These are phyloP conservation scores for Drosophila lutescens DNA, from an alignment of 2,888 invertebrate genomes.

Conservation along the genomic window DNA sequence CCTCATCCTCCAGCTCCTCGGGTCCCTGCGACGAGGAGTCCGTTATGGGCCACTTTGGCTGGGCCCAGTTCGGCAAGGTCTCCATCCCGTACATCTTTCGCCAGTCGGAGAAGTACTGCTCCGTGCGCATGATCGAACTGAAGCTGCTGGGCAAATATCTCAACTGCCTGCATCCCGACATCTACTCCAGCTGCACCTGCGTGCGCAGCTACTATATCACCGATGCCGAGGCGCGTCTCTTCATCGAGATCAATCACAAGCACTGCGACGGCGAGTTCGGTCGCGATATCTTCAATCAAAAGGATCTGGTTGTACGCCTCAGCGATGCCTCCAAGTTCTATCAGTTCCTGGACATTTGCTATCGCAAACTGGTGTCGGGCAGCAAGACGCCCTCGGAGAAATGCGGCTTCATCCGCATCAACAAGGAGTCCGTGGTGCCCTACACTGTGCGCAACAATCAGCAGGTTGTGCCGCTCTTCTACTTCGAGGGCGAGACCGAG, in stretches of 20 bases:
- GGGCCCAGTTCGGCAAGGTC: slow-evolving; percentile 93
- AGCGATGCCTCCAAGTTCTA: slow-evolving; percentile 96
- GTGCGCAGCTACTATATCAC: slow-evolving; percentile 97
- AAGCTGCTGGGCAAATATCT: slow-evolving; percentile 95
- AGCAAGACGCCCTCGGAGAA: slow-evolving; percentile 90
- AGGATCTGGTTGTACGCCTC: slow-evolving; percentile 95
- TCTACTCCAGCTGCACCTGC: slow-evolving; percentile 95
- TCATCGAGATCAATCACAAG: slow-evolving; percentile 96
- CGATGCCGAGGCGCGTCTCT: slow-evolving; percentile 93
- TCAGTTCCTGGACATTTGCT: slow-evolving; percentile 95
- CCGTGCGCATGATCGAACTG: slow-evolving; percentile 97
- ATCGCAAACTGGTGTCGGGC: slow-evolving; percentile 90
- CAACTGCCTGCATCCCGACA: slow-evolving; percentile 94
- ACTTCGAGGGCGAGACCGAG: slow-evolving; percentile 94
- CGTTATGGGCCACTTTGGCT: slow-evolving; percentile 93
- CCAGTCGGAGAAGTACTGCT: slow-evolving; percentile 93
- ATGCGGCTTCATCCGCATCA: slow-evolving; percentile 96
- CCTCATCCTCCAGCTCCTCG: slow-evolving; percentile 5
- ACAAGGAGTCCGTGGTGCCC: slow-evolving; percentile 96
- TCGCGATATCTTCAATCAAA: slow-evolving; percentile 92
- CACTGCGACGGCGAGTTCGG: slow-evolving; percentile 97
- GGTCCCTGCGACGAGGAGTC: slow-evolving; percentile 89
- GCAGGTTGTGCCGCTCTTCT: slow-evolving; percentile 96
- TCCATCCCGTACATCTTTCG: slow-evolving; percentile 95
- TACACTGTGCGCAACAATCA: slow-evolving; percentile 93